Percentiles rank a stretch among this genome's conserved stretches.
phyloP scores from a whole-genome alignment of 1,140 invertebrate genomes.

The Pseudomyrmex dendroicus region DNA sequence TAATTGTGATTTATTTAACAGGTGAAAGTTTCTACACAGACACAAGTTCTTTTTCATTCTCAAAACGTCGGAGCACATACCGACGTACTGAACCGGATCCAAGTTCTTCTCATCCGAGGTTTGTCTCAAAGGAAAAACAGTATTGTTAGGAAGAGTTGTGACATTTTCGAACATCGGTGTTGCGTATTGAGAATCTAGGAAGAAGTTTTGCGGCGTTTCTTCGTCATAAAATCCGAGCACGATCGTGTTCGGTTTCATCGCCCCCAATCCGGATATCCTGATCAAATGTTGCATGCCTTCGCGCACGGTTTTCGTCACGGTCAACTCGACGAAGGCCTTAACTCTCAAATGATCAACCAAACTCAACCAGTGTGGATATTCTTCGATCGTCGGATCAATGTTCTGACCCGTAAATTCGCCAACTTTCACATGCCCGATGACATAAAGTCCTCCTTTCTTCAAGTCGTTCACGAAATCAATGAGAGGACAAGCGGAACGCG shows the following conservation, averaged over 20 bases:
- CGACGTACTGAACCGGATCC: conserved; percentile 91
- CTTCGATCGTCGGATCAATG: conserved; percentile 90
- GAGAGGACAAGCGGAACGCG: conserved; percentile 94
- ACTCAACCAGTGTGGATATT: conserved; percentile 94
- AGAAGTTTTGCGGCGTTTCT: conserved; percentile 90
- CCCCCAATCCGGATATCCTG: conserved; percentile 96
- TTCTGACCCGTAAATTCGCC: conserved; percentile 86
- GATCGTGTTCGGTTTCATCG: conserved; percentile 99
- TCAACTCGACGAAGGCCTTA: conserved; percentile 99
- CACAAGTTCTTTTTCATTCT: conserved; percentile 98
- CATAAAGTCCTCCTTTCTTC: conserved; percentile 98
- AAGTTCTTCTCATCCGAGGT: conserved; percentile 76
- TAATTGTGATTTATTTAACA: conserved; percentile 91
- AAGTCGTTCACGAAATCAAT: conserved; percentile 99
- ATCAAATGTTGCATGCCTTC: conserved; percentile 97
- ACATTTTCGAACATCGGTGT: conserved; percentile 81
- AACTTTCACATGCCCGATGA: conserved; percentile 96
- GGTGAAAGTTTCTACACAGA: conserved; percentile 95
- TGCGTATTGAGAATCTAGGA: conserved; percentile 84
- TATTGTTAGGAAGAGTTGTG: conserved; percentile 73
- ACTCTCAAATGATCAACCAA: conserved; percentile 95
- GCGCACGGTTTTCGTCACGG: conserved; percentile 92
- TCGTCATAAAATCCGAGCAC: conserved; percentile 95
- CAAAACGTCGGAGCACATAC: conserved; percentile 94
- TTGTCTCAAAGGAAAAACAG: conserved; percentile 83